phyloP scores from a whole-genome alignment of 2,888 invertebrate species.

The Nebria salina region DNA sequence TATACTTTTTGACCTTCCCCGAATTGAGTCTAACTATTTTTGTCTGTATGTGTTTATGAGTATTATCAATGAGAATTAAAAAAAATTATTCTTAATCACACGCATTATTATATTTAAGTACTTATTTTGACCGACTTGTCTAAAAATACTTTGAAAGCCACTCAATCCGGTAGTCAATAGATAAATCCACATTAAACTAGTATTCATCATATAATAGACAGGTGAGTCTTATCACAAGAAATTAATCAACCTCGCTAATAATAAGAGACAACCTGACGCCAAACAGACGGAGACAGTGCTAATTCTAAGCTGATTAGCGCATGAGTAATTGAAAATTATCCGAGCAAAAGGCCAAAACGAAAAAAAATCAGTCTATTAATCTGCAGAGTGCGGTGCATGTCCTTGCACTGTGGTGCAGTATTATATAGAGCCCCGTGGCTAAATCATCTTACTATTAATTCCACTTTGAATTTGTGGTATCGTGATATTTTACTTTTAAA shows the following conservation, averaged over 20 bases:
- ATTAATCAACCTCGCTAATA: neutral
- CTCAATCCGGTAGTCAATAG: slow-evolving; percentile 1
- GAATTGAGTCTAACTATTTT: no score
- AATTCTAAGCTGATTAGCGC: neutral
- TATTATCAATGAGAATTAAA: neutral
- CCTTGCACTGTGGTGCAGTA: neutral
- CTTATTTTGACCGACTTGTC: neutral
- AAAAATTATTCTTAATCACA: neutral
- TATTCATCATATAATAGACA: neutral
- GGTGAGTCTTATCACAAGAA: neutral
- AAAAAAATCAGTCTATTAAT: neutral
- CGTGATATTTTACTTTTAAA: neutral
- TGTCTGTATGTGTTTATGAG: no score
- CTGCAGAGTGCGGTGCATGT: neutral
- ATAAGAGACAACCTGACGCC: neutral
- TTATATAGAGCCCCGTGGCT: neutral
- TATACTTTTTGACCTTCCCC: no score
- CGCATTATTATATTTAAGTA: neutral
- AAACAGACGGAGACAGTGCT: neutral
- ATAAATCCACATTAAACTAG: neutral
- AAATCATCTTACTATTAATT: neutral
- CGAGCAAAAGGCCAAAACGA: neutral
- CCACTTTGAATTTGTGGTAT: neutral
- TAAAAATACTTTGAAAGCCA: neutral
- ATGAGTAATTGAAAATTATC: neutral